Conservation (phyloP, 2,797 vertebrate species). For the Phylloscopus collybita region DNA sequence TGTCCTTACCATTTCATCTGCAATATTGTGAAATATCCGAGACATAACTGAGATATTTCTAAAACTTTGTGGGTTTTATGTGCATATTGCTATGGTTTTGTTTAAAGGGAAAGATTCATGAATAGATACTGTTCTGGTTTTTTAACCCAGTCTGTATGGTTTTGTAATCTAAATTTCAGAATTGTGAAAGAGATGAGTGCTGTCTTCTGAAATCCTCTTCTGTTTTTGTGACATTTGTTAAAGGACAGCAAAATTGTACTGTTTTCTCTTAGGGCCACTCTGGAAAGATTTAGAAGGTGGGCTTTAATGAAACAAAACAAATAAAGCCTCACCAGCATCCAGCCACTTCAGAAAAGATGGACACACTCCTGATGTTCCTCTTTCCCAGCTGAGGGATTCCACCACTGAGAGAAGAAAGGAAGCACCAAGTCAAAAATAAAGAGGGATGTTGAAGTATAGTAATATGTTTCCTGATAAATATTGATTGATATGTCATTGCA, state of each 20-base stretch:
- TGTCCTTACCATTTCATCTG: neutral
- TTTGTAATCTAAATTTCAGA: neutral
- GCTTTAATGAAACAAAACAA: neutral
- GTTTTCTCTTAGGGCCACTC: neutral
- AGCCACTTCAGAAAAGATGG: neutral
- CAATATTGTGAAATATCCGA: neutral
- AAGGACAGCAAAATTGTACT: neutral
- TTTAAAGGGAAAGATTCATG: neutral
- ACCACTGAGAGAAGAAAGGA: neutral
- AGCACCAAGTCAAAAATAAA: neutral
- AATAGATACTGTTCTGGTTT: neutral
- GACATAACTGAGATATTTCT: neutral
- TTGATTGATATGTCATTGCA: neutral
- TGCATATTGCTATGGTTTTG: neutral
- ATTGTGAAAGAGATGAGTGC: neutral
- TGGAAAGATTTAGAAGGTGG: neutral
- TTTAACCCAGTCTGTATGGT: neutral
- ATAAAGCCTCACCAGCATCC: neutral
- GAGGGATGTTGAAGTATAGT: neutral
- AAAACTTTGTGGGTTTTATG: neutral
- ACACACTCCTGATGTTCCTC: fast-evolving
- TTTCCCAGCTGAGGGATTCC: neutral
- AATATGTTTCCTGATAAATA: neutral
- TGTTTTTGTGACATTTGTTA: neutral
- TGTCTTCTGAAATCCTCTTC: neutral